A percentile compares a stretch with the other conserved stretches of the same genome.
phyloP scores from a whole-genome alignment of 2,888 invertebrate genomes.

The Adelognathus sp. region DNA sequence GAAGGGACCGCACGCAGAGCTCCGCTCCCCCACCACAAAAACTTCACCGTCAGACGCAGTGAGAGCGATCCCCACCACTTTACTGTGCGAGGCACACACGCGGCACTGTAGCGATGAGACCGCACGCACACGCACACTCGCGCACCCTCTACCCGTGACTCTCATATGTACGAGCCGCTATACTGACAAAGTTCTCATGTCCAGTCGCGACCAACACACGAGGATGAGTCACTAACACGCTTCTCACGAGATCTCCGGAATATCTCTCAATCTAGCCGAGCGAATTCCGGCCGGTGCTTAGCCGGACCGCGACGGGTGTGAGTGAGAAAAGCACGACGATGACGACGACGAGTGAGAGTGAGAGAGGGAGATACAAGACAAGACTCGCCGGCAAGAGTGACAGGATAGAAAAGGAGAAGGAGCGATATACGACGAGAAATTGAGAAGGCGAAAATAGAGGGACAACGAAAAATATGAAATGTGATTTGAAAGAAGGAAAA shows the following conservation, averaged over 20 bases:
- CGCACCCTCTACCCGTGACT: constrained; percentile 42
- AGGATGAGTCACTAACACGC: constrained; percentile 60
- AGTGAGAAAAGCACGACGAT: constrained; percentile 32
- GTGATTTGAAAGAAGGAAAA: not conserved
- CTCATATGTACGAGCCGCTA: constrained; percentile 8
- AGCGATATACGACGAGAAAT: constrained; percentile 43
- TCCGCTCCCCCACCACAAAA: constrained; percentile 78
- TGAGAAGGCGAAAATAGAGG: constrained; percentile 15
- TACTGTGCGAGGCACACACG: constrained; percentile 42
- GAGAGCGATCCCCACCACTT: constrained; percentile 63
- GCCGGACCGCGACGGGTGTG: constrained; percentile 58
- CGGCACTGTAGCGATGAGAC: constrained; percentile 29
- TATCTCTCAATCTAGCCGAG: constrained; percentile 80
- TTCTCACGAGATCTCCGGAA: constrained; percentile 71
- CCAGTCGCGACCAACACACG: constrained; percentile 6
- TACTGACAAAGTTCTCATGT: constrained; percentile 7
- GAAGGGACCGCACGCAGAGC: constrained; percentile 81
- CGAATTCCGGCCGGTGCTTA: constrained; percentile 76
- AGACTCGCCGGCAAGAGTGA: constrained; percentile 43
- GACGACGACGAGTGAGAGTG: not conserved
- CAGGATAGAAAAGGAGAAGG: constrained; percentile 47
- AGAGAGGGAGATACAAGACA: constrained; percentile 28
- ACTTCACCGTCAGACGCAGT: constrained; percentile 67
- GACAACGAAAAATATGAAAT: constrained; percentile 19
- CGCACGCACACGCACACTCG: constrained; percentile 64